Base-by-base conservation (phyloP, 2,797 vertebrate species). In the Hydrocynus forskahlii region DNA sequence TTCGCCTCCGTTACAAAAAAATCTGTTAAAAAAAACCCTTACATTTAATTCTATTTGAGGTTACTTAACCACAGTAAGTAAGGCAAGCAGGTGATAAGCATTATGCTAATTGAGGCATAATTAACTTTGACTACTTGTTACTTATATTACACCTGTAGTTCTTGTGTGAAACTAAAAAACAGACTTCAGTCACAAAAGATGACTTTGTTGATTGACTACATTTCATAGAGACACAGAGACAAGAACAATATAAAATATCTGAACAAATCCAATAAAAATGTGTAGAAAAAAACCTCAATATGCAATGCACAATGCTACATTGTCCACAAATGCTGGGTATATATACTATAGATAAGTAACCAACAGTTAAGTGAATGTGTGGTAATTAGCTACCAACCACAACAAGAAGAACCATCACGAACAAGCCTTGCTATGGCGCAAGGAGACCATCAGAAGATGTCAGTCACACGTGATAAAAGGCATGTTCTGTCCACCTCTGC, bases 381-480 rank as follows among this genome's bases (percentile, higher is more conserved):
- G 66, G 63, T 40, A 43, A n/a, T 23, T 17, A 19, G 64, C 38
- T 3, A 76, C 57, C 14, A 23, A 70, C 57, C 59, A 50, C 8
- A 13, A 75, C 35, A 59, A 50, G 67, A 76, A 81, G 9, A 81
- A 63, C 5, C 45, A 16, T 59, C 40, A 0, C 9, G 14, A 45
- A 76, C 48, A 29, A 45, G 40, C 38, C 45, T 7, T 52, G 63
- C 25, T 70, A 23, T 59, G 54, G 60, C 5, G 14, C 81, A 67
- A 52, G 29, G 38, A 73, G 62, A 62, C n/a, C 63, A 63, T 83
- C 71, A 68, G 55, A 69, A 69, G 55, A 70, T 54, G 70, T 82
- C 80, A 68, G 45, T 82, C 59, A 45, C 76, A 21, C 64, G 19
- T 59, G 71, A 83, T 69, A 75, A 79, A 74, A 60, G 76, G 52